These are phyloP conservation scores for Leptinotarsa texana DNA, from an alignment of 1,140 invertebrate species.

Conservation along the genomic window DNA sequence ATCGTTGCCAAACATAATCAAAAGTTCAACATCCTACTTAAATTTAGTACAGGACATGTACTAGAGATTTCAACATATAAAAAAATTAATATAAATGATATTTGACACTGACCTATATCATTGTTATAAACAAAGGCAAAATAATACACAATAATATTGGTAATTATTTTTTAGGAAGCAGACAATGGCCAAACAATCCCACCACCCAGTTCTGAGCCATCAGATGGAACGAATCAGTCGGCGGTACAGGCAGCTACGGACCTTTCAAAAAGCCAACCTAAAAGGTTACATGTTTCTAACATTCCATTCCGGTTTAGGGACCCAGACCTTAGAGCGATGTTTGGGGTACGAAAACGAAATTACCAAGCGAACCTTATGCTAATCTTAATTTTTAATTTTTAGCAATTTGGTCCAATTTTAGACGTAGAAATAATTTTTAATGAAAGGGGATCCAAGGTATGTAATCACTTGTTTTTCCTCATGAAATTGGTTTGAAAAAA, in stretches of 20 bases:
- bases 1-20: no score
- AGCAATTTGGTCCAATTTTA: constrained; percentile 97
- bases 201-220: constrained; percentile 50
- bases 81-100: no score
- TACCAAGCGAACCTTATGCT: neutral
- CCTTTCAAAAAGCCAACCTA: constrained; percentile 66
- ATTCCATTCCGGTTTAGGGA: constrained; percentile 99
- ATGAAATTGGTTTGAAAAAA: constrained; percentile 39
- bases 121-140: no score
- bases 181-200: constrained; percentile 47
- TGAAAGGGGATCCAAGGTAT: constrained; percentile 98
- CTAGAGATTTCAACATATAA: no score
- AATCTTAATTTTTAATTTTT: constrained; percentile 60
- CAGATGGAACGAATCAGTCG: constrained; percentile 41
- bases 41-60: no score
- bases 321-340: constrained; percentile 95
- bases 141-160: no score
- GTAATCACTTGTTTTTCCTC: constrained; percentile 54
- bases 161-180: constrained; percentile 32
- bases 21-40: no score
- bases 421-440: constrained; percentile 99
- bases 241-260: constrained; percentile 45
- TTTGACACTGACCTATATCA: no score
- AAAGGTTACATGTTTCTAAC: constrained; percentile 94
- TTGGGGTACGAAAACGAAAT: constrained; percentile 78